Conservation (phyloP, 2,888 invertebrate species). For the Notodonta dromedarius region DNA sequence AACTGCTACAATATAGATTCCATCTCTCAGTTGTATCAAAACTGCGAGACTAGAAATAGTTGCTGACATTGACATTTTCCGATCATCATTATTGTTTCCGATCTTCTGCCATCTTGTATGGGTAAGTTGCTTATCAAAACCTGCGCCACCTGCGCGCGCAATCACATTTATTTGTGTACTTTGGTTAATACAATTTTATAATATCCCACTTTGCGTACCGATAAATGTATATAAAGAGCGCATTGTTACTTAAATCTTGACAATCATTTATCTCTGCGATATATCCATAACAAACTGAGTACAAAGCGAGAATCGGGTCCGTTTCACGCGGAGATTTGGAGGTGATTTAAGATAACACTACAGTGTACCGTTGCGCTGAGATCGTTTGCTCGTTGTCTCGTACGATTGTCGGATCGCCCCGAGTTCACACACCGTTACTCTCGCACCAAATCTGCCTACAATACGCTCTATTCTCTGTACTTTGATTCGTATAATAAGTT, state of each 20-base stretch:
- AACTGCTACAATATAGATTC: no score
- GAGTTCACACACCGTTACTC: slow-evolving; percentile 67
- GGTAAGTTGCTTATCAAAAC: no score
- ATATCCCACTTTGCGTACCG: neutral
- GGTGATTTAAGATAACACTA: slow-evolving; percentile 71
- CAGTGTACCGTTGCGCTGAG: slow-evolving; percentile 70
- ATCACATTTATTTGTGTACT: no score
- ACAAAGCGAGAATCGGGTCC: slow-evolving; percentile 24
- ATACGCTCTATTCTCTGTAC: slow-evolving; percentile 66
- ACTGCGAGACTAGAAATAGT: no score
- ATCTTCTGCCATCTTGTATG: no score
- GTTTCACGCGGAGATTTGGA: slow-evolving; percentile 56
- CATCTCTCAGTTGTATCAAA: no score
- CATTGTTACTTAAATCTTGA: neutral
- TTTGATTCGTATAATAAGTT: slow-evolving; percentile 79
- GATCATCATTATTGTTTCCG: no score
- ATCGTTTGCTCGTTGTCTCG: slow-evolving; percentile 54
- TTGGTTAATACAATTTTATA: neutral
- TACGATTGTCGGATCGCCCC: slow-evolving; percentile 58
- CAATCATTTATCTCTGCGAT: slow-evolving; percentile 17
- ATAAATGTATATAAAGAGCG: neutral
- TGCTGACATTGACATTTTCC: no score
- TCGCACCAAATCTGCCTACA: slow-evolving; percentile 81
- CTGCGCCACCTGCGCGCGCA: no score
- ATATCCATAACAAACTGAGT: slow-evolving; percentile 17